Evolutionary conservation across 2,888 invertebrate genomes (phyloP).

Genomic region (Philonicus albiceps): DNA sequence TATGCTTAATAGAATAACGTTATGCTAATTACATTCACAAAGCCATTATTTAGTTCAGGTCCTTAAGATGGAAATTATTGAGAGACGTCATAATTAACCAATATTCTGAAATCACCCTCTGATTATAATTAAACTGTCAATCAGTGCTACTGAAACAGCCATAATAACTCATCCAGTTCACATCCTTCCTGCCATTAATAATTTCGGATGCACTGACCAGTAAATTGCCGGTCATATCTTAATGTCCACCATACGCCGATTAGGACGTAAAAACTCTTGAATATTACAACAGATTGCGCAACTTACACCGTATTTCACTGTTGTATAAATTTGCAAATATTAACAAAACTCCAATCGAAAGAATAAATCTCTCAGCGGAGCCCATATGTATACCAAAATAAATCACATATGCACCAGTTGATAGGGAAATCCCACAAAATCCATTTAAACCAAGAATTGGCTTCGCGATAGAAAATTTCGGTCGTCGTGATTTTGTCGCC

Average conservation of each 20-base stretch:
- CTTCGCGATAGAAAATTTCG: neutral
- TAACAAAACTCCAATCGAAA: neutral
- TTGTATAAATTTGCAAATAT: constrained; percentile 20
- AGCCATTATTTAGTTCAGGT: neutral
- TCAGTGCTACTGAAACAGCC: neutral
- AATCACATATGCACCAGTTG: neutral
- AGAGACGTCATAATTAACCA: neutral
- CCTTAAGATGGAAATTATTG: neutral
- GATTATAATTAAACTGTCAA: neutral
- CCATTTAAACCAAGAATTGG: neutral
- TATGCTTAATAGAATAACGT: neutral
- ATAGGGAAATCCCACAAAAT: neutral
- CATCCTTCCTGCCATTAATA: neutral
- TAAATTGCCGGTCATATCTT: neutral
- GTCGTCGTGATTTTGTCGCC: neutral
- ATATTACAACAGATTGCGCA: neutral
- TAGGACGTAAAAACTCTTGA: neutral
- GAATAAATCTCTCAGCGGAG: neutral
- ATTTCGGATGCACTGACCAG: neutral
- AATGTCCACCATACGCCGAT: neutral
- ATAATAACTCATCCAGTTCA: neutral
- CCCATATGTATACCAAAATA: neutral
- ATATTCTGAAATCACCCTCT: neutral
- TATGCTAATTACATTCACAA: neutral
- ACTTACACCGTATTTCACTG: neutral